These are phyloP conservation scores for Rallus limicola DNA, from an alignment of 2,113 vertebrate species.

Conservation along the genomic window DNA sequence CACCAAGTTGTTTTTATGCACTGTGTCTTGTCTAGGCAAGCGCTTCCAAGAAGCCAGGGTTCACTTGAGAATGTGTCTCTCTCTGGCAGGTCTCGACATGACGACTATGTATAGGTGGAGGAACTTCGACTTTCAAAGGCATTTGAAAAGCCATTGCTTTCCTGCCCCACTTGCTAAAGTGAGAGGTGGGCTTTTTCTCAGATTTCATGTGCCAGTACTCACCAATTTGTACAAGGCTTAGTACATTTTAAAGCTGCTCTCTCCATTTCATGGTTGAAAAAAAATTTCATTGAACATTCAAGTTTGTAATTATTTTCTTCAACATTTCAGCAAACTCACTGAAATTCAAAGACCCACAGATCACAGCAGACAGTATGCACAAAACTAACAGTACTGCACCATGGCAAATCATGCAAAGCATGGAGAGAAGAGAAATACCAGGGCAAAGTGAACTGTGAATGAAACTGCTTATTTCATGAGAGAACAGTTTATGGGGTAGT, in stretches of 20 bases:
- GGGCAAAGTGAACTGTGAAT: conserved; percentile 90
- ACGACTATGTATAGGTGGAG: conserved; percentile 98
- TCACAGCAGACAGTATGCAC: conserved; percentile 81
- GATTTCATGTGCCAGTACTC: conserved; percentile 98
- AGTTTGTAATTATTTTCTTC: conserved; percentile 81
- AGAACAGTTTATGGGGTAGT: conserved; percentile 91
- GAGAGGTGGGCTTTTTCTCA: conserved; percentile 81
- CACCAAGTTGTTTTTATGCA: conserved; percentile 86
- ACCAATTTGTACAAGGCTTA: conserved; percentile 92
- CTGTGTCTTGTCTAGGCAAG: conserved; percentile 97
- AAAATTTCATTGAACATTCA: conserved; percentile 79
- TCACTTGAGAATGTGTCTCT: conserved; percentile 96
- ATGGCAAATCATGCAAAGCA: conserved; percentile 93
- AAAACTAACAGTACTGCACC: conserved; percentile 84
- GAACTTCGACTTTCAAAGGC: conserved; percentile 86
- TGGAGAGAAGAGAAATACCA: conserved; percentile 88
- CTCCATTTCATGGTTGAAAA: conserved; percentile 90
- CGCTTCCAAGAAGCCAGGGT: conserved; percentile 97
- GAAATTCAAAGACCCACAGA: conserved; percentile 86
- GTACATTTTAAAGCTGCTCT: conserved; percentile 92
- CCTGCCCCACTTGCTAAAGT: conserved; percentile 86
- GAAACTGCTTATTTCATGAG: conserved; percentile 82
- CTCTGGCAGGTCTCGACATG: conserved; percentile 99
- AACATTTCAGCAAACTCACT: conserved; percentile 86
- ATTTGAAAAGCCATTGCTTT: conserved; percentile 78